Evolutionary conservation across 2,113 vertebrate genomes (phyloP).

Genomic region (western clawed frog (Xenopus tropicalis)): UCB_Xtro_10.0 CM004445.2:111439001-111439500

Average conservation of each 20-base stretch:
- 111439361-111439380: not conserved
- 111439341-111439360: not conserved
- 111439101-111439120: not conserved
- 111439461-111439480: not conserved
- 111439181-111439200: not conserved
- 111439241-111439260: not conserved
- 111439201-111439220: not conserved
- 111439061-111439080: too few species aligned
- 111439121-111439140: not conserved
- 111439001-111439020: too few species aligned
- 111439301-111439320: not conserved
- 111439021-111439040: too few species aligned
- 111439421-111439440: too few species aligned
- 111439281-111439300: not conserved
- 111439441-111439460: too few species aligned
- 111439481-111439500: not conserved
- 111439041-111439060: too few species aligned
- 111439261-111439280: not conserved
- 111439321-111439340: not conserved
- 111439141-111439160: not conserved
- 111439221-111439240: not conserved
- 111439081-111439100: too few species aligned
- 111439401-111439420: not conserved
- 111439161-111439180: not conserved
- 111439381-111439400: not conserved